These are phyloP conservation scores for Phodopus roborovskii DNA, from an alignment of 2,113 vertebrate genomes.

Conservation along the genomic window DNA sequence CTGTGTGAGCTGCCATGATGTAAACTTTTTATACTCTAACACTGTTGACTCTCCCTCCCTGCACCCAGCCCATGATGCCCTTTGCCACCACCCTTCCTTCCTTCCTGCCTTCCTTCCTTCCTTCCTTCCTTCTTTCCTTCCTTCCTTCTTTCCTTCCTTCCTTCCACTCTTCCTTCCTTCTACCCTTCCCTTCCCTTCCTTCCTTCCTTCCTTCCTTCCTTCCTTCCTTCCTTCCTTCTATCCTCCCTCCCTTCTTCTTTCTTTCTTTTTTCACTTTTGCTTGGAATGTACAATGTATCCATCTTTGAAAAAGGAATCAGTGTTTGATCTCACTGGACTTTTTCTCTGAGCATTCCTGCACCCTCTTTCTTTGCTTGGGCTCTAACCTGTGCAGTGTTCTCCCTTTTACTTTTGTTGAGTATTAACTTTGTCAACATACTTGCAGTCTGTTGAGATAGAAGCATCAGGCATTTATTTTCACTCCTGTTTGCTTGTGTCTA, in stretches of 20 bases:
- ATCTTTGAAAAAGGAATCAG: not conserved
- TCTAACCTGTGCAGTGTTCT: not conserved
- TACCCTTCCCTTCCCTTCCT: not conserved
- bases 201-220: no score
- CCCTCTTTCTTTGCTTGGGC: not conserved
- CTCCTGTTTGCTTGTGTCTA: not conserved
- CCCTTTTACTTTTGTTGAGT: not conserved
- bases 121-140: fast-evolving
- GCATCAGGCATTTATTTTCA: not conserved
- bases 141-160: not conserved
- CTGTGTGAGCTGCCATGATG: not conserved
- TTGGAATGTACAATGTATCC: not conserved
- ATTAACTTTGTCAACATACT: conserved; percentile 22
- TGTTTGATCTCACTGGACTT: not conserved
- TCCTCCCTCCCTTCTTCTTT: not conserved
- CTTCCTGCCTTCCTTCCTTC: fast-evolving
- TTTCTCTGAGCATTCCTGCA: not conserved
- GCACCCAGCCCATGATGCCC: not conserved
- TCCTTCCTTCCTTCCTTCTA: no score
- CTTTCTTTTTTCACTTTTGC: not conserved
- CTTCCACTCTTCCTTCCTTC: not conserved
- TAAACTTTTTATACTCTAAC: conserved; percentile 4
- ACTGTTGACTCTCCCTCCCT: not conserved
- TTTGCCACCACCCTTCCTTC: not conserved
- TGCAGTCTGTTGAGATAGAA: not conserved